Percentiles rank a stretch among this genome's conserved stretches.
phyloP scores from a whole-genome alignment of 2,797 vertebrate genomes.

The Nannoperca australis region DNA sequence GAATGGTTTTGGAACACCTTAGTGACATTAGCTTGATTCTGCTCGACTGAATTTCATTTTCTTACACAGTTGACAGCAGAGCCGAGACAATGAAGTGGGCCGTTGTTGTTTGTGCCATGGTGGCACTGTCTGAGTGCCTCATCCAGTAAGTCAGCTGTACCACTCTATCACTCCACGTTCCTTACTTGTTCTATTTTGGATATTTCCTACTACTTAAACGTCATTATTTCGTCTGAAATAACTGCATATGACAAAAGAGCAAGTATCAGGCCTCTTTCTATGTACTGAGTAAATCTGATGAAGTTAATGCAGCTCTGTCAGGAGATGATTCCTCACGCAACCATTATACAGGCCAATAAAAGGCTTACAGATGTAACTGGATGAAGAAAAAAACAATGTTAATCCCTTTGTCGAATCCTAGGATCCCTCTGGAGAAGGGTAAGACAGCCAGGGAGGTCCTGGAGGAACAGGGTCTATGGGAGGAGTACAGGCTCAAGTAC shows the following conservation, averaged over 20 bases:
- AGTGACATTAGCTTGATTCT: neutral
- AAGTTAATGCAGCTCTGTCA: neutral
- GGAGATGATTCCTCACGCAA: neutral
- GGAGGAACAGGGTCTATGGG: constrained; percentile 73
- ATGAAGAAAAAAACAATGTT: neutral
- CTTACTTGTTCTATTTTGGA: neutral
- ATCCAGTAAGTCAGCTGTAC: constrained; percentile 56
- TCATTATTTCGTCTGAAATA: neutral
- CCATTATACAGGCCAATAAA: neutral
- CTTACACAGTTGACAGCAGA: constrained; percentile 22
- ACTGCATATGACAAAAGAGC: neutral
- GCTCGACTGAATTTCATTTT: neutral
- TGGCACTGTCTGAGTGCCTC: constrained; percentile 70
- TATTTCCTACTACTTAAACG: neutral
- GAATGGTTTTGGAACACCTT: neutral
- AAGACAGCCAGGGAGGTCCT: constrained; percentile 62
- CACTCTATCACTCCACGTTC: neutral
- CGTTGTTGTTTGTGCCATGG: constrained; percentile 65
- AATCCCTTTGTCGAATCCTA: constrained; percentile 15
- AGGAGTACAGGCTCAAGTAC: constrained; percentile 46
- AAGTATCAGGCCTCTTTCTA: neutral
- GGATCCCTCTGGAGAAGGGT: constrained; percentile 66
- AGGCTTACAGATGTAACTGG: neutral
- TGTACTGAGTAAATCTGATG: neutral
- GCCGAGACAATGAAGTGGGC: constrained; percentile 66